phyloP scores from a whole-genome alignment of 2,113 vertebrate genomes.

The Grallaria varia region DNA sequence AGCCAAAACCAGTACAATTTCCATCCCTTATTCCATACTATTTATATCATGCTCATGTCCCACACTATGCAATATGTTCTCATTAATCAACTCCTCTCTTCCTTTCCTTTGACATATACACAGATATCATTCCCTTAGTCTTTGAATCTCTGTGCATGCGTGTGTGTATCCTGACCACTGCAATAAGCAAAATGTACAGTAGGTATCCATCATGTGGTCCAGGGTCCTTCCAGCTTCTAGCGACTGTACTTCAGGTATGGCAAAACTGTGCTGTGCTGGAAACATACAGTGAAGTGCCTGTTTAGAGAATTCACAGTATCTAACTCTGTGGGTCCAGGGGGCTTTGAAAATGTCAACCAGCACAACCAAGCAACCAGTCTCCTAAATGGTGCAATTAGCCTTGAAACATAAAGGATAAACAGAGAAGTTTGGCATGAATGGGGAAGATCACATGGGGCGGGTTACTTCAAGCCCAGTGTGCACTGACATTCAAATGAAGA shows the following conservation, averaged over 20 bases:
- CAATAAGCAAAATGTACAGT: not conserved
- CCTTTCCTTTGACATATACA: not conserved
- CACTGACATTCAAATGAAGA: not conserved
- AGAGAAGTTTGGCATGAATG: not conserved
- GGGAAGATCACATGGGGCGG: not conserved
- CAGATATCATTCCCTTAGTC: not conserved
- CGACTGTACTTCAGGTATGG: not conserved
- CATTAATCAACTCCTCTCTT: not conserved
- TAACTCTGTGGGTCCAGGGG: not conserved
- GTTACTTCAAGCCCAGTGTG: not conserved
- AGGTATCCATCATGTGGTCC: not conserved
- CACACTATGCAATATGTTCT: not conserved
- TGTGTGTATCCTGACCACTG: not conserved
- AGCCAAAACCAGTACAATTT: not conserved
- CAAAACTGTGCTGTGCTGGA: not conserved
- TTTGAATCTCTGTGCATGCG: not conserved
- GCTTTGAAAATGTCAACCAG: not conserved
- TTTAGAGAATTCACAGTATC: not conserved
- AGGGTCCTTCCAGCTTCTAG: not conserved
- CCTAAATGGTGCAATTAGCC: not conserved
- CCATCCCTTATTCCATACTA: rapidly evolving
- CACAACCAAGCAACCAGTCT: not conserved
- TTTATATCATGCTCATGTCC: not conserved
- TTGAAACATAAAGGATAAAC: not conserved
- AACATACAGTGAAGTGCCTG: not conserved